Evolutionary conservation across 2,113 vertebrate genomes (phyloP), one percentile per base, ranked within the genome.

Genomic region (Numida meleagris): DNA sequence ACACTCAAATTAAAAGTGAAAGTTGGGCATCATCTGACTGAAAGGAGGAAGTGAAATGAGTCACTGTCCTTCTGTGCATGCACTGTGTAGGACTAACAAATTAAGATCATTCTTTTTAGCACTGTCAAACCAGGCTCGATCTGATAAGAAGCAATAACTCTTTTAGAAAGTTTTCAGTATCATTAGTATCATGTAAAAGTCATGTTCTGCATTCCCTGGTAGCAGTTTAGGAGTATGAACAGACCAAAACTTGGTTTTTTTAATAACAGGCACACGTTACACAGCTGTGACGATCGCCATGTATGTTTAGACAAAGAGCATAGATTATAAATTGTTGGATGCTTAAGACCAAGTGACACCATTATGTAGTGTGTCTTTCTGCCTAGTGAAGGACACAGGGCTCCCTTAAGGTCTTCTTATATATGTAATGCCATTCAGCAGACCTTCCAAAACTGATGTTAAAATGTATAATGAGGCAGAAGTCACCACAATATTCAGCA

Each of bases 1-100:
- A 6, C 51, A 42, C 38, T 89, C n/a, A 61, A n/a, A 87, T 95
- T 90, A 36, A 79, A 96, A 90, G 40, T 72, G 77, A 93, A 97
- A 75, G 8, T 78, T 94, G 34, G 61, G 81, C 34, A 65, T 83
- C 89, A 82, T 88, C 81, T 95, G 50, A 74, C 43, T 94, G 45
- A 96, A 91, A 58, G 12, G 57, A 71, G 57, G 61, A 92, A 88
- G 72, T 85, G 50, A 82, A 93, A 87, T 10, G 6, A 92, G 83
- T 92, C 57, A 19, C 14, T 79, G 48, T 50, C 25, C 63, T n/a
- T 83, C 67, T 88, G 73, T 68, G 25, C 34, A 92, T 94, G 68
- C 67, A 57, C 36, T 58, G 14, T 73, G 42, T 71, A 81, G 23
- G 66, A 71, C 31, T 71, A 73, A 94, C 94, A 85, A 70, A 50